Evolutionary conservation across 2,888 invertebrate species (phyloP).

Genomic region (Drosophila neoperkinsi): DNA sequence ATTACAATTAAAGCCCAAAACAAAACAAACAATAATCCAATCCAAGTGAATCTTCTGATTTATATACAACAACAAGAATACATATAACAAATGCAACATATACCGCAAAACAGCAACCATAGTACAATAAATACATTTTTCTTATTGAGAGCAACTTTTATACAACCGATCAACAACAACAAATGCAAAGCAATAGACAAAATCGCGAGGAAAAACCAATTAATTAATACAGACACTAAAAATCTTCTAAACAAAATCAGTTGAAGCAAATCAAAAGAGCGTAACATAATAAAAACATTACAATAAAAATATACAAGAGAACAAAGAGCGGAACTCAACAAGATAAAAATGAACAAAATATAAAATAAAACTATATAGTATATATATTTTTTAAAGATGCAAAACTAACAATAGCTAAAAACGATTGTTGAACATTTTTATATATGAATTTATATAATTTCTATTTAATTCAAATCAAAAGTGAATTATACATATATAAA

Average conservation of each 20-base stretch:
- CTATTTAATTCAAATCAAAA: conserved; percentile 57
- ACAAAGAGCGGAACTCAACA: conserved; percentile 28
- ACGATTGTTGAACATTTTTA: conserved; percentile 76
- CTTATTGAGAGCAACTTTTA: conserved; percentile 73
- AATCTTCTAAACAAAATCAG: conserved; percentile 23
- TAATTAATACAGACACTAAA: conserved; percentile 9
- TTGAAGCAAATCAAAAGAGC: conserved; percentile 59
- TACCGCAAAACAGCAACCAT: conserved; percentile 75
- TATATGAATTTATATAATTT: conserved; percentile 77
- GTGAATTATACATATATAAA: conserved; percentile 45
- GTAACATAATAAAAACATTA: conserved; percentile 11
- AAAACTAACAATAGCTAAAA: conserved; percentile 73
- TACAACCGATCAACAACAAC: conserved; percentile 69
- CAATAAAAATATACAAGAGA: conserved; percentile 46
- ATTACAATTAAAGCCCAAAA: conserved; percentile 34
- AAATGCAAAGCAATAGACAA: conserved; percentile 60
- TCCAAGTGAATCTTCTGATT: conserved; percentile 52
- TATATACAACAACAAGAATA: conserved; percentile 42
- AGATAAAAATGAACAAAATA: conserved; percentile 16
- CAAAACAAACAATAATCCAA: conserved; percentile 50
- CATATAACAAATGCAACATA: conserved; percentile 68
- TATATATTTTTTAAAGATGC: conserved; percentile 69
- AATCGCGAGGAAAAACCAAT: conserved; percentile 26
- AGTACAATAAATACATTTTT: conserved; percentile 79
- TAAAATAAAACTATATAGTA: conserved; percentile 42